These are phyloP conservation scores for Pinctada fucata DNA, from an alignment of 2,888 invertebrate genomes.

Conservation along the genomic window DNA sequence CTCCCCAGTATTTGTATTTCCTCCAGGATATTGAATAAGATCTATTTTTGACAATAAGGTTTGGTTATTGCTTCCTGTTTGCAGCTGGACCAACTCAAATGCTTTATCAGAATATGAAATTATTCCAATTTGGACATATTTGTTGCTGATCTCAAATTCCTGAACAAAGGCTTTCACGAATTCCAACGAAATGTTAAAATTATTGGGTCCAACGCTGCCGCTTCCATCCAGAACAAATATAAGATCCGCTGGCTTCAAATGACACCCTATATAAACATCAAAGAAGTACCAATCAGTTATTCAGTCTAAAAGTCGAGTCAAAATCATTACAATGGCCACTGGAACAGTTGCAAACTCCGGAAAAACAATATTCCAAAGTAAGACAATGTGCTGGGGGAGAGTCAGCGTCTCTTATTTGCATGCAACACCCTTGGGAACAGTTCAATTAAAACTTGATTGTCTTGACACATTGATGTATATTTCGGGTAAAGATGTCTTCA, in stretches of 20 bases:
- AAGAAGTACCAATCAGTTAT: too few species aligned
- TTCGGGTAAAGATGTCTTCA: too few species aligned
- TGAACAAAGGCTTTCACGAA: constrained; percentile 19
- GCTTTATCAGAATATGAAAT: constrained; percentile 51
- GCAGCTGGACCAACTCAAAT: constrained; percentile 47
- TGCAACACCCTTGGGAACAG: too few species aligned
- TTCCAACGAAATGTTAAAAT: constrained; percentile 11
- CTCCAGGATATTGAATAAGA: constrained; percentile 49
- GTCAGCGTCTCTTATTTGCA: too few species aligned
- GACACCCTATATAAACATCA: neutral
- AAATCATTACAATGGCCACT: too few species aligned
- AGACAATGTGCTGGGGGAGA: too few species aligned
- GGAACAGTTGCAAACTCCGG: too few species aligned
- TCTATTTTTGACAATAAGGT: constrained; percentile 47
- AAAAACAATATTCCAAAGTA: too few species aligned
- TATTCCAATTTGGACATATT: constrained; percentile 51
- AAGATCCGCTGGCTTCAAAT: constrained; percentile 24
- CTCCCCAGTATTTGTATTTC: constrained; percentile 61
- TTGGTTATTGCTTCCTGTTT: constrained; percentile 28
- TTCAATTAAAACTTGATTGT: too few species aligned
- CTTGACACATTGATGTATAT: too few species aligned
- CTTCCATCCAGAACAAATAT: constrained; percentile 17
- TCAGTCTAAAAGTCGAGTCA: too few species aligned
- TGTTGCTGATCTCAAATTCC: constrained; percentile 46
- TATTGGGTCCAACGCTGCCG: constrained; percentile 11